Base-by-base conservation (phyloP, 2,888 invertebrate species). In the Charanyca ferruginea region DNA sequence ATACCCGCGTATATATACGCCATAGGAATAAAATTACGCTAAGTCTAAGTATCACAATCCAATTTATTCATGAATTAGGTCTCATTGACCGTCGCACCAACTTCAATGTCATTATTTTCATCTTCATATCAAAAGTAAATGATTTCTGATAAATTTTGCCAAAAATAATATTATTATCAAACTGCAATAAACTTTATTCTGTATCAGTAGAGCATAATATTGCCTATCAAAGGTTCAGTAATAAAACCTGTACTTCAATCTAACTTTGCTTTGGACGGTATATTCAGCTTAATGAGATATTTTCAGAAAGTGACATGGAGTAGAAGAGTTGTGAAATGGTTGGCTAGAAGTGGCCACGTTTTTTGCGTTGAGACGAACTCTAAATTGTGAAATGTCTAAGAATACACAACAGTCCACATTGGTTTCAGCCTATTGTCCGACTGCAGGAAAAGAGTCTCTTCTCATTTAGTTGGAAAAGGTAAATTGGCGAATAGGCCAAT, bases 261-360 rank as follows among this genome's bases (percentile, higher is more conserved):
- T 93, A 93, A 93, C 93, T 94, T 93, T 78, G 76, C 83, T 69
- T 81, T 85, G 89, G 89, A 87, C 88, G 87, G 80, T 73, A 51
- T 87, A 85, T 87, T 85, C 84, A 73, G 81, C 79, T 89, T 91
- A 93, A 94, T 93, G 89, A 91, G 92, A 91, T 91, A 89, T 92
- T 91, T 90, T 81, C 85, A 79, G 85, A 87, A 83, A 86, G 77
- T 81, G 79, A 62, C 71, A 42, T 60, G 53, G 72, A 79, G 25
- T 54, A 52, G 57, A 70, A 68, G 52, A 22, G 8, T 54, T 59
- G 0, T 0, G 3, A 23, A 42, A 25, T 35, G 9, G 1, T 2
- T 44, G 13, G 28, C 44, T 66, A 22, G 59, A 66, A 42, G 38
- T 6, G 22, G n/a, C 20, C 22, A n/a, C 25, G 9, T 35, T 20